These are phyloP conservation scores for Arion vulgaris DNA, from an alignment of 1,140 invertebrate species.

Conservation along the genomic window DNA sequence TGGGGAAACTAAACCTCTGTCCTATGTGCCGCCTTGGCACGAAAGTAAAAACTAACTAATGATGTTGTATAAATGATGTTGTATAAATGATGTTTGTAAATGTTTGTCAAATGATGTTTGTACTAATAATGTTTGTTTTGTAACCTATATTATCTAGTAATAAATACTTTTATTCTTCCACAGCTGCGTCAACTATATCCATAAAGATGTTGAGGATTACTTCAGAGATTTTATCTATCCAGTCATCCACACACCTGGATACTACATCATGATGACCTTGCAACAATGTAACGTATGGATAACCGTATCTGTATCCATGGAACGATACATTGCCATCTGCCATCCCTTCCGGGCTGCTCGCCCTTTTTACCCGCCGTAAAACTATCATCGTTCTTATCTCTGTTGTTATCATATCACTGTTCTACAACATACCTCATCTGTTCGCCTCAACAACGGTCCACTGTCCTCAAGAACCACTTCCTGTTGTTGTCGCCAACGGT, in stretches of 20 bases:
- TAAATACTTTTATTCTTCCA: slow-evolving; percentile 30
- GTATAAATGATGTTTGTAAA: too few relatives aligned
- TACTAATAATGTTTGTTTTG: too few relatives aligned
- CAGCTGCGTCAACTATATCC: slow-evolving; percentile 45
- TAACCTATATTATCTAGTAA: too few relatives aligned
- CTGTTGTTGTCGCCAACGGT: background rate
- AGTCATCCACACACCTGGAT: slow-evolving; percentile 57
- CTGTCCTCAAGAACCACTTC: background rate
- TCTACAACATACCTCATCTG: slow-evolving; percentile 68
- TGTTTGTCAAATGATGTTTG: too few relatives aligned
- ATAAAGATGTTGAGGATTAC: slow-evolving; percentile 65
- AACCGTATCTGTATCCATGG: slow-evolving; percentile 69
- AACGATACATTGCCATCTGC: slow-evolving; percentile 69
- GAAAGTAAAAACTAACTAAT: too few relatives aligned
- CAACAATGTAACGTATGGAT: slow-evolving; percentile 70
- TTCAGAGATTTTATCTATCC: slow-evolving; percentile 65
- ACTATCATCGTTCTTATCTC: slow-evolving; percentile 55
- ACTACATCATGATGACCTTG: slow-evolving; percentile 66
- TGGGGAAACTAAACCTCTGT: too few relatives aligned
- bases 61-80: too few relatives aligned
- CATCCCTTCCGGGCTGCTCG: slow-evolving; percentile 63
- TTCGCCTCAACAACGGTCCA: slow-evolving; percentile 49
- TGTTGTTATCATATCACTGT: slow-evolving; percentile 55
- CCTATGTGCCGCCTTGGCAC: too few relatives aligned
- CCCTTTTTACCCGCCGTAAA: slow-evolving; percentile 57